These are phyloP conservation scores for Hesperophylax magnus DNA, from an alignment of 1,140 invertebrate species.

Conservation along the genomic window DNA sequence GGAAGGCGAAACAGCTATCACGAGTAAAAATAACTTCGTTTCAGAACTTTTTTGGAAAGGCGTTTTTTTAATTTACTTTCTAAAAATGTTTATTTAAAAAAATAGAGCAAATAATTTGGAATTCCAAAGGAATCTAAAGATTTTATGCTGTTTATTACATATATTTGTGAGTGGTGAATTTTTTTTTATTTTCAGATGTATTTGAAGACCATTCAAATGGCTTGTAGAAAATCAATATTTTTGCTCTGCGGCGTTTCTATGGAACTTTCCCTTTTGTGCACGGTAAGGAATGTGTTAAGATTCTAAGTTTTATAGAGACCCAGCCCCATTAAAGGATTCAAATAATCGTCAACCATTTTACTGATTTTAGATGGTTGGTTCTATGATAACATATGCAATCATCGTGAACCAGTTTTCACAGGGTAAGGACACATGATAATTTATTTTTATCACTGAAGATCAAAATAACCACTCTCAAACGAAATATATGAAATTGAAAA, in stretches of 20 bases:
- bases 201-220: slow-evolving; percentile 6
- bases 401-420: slow-evolving; percentile 14
- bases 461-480: no score
- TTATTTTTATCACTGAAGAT: no score
- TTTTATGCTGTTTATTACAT: no score
- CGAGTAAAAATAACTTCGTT: no score
- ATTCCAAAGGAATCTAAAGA: no score
- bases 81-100: no score
- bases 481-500: no score
- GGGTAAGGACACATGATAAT: not conserved
- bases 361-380: slow-evolving; percentile 5
- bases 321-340: not conserved
- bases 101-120: no score
- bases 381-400: slow-evolving; percentile 5
- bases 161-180: not conserved
- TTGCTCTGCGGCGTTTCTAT: not conserved
- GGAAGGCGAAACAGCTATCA: no score
- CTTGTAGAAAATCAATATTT: not conserved
- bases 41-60: no score
- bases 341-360: not conserved
- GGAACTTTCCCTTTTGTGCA: not conserved
- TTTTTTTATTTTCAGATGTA: slow-evolving; percentile 4
- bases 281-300: not conserved
- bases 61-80: no score
- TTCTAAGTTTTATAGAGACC: not conserved